Conservation (phyloP, 2,113 vertebrate genomes). For the Hymenochirus boettgeri region DNA sequence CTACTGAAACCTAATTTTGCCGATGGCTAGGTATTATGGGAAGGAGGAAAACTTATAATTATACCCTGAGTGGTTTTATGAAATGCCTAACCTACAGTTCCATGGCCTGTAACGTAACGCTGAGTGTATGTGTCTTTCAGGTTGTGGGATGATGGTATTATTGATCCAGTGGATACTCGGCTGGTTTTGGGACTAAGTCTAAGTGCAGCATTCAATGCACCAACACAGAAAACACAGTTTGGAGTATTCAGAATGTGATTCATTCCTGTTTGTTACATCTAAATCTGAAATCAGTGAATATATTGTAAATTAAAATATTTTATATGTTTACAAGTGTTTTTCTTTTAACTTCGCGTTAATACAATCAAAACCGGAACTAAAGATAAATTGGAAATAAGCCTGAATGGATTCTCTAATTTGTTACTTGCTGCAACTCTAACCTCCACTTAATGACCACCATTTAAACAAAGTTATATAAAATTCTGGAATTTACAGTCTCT, state of each 20-base stretch:
- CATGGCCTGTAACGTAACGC: background rate
- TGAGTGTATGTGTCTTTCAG: constrained; percentile 54
- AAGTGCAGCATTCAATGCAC: constrained; percentile 86
- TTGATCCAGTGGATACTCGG: constrained; percentile 91
- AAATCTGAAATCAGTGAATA: background rate
- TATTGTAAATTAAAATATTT: constrained; percentile 37
- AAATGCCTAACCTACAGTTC: constrained; percentile 14
- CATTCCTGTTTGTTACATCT: constrained; percentile 11
- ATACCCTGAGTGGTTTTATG: too few species aligned
- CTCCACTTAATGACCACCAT: too few species aligned
- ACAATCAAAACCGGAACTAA: too few species aligned
- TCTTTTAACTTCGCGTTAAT: background rate
- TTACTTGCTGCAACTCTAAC: too few species aligned
- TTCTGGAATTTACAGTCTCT: too few species aligned
- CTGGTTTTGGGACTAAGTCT: constrained; percentile 89
- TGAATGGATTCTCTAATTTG: too few species aligned
- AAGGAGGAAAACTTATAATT: too few species aligned
- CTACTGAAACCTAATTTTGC: too few species aligned
- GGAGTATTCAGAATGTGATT: constrained; percentile 90
- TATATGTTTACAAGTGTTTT: constrained; percentile 6
- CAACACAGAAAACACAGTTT: constrained; percentile 80
- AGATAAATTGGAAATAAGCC: too few species aligned
- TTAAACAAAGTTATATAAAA: too few species aligned
- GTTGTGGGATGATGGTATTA: constrained; percentile 96
- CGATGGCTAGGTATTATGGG: too few species aligned